Conservation (phyloP, 2,113 vertebrate genomes). For the Stegastes partitus region DNA sequence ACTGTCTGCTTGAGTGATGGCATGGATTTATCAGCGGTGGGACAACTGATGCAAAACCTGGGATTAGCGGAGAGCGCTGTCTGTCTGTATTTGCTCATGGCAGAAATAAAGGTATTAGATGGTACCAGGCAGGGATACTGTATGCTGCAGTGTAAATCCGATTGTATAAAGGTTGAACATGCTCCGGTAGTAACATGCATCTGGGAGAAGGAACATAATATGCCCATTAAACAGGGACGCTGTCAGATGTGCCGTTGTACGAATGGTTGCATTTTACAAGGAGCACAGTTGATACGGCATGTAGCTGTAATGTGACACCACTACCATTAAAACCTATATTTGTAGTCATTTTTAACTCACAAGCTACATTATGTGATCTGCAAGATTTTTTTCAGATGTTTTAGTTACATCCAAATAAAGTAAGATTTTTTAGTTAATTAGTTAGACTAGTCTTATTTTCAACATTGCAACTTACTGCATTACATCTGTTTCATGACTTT, state of each 20-base stretch:
- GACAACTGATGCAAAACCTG: conserved; percentile 15
- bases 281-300: too few relatives aligned
- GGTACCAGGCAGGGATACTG: neutral
- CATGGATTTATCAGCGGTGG: conserved; percentile 39
- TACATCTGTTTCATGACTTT: too few relatives aligned
- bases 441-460: too few relatives aligned
- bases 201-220: too few relatives aligned
- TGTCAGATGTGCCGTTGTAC: too few relatives aligned
- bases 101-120: conserved; percentile 5
- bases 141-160: conserved; percentile 13
- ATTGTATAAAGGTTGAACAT: neutral
- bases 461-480: too few relatives aligned
- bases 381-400: too few relatives aligned
- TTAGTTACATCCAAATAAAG: too few relatives aligned
- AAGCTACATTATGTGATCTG: too few relatives aligned
- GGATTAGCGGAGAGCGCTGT: conserved; percentile 1
- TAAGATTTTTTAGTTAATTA: too few relatives aligned
- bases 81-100: conserved; percentile 19
- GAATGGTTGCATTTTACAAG: too few relatives aligned
- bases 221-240: too few relatives aligned
- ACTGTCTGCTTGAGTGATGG: conserved; percentile 48
- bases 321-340: neutral
- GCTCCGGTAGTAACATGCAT: neutral
- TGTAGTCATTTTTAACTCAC: neutral
- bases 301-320: neutral